A percentile compares a stretch with the other conserved stretches of the same genome.
phyloP scores from a whole-genome alignment of 2,113 vertebrate species.

The Climacteris rufus region DNA sequence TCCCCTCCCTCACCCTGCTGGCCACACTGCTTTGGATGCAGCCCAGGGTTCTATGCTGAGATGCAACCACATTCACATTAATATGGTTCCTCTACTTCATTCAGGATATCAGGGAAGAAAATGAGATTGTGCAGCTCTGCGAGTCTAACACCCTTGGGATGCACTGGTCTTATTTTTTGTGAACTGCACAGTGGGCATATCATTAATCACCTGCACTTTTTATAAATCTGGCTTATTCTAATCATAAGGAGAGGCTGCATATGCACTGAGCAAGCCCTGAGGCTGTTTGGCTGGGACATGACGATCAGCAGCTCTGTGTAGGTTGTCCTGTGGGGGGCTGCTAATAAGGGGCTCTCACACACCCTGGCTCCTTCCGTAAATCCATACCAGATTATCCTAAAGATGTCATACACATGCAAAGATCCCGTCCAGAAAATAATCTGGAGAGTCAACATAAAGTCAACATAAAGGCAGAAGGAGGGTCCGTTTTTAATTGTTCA shows the following conservation, averaged over 20 bases:
- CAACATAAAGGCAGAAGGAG: background rate
- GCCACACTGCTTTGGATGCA: rapidly evolving
- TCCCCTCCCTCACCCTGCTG: background rate
- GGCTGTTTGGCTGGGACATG: background rate
- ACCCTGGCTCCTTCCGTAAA: background rate
- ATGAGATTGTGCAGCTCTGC: background rate
- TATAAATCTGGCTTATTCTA: background rate
- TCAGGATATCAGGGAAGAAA: background rate
- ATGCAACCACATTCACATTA: background rate
- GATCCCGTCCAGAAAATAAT: background rate
- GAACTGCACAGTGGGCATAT: background rate
- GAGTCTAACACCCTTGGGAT: background rate
- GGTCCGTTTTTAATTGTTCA: background rate
- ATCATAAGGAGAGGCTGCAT: rapidly evolving
- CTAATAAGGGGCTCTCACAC: background rate
- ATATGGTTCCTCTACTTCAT: background rate
- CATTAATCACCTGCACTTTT: background rate
- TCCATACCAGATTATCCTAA: background rate
- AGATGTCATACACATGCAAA: background rate
- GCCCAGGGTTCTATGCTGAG: background rate
- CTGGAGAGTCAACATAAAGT: background rate
- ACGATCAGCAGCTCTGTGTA: background rate
- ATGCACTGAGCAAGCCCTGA: background rate
- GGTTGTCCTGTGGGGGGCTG: background rate
- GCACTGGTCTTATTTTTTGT: background rate